Percentiles rank a stretch among this genome's conserved stretches.
Conservation (phyloP, 1,140 invertebrate species). For the Drosophila orena region DNA sequence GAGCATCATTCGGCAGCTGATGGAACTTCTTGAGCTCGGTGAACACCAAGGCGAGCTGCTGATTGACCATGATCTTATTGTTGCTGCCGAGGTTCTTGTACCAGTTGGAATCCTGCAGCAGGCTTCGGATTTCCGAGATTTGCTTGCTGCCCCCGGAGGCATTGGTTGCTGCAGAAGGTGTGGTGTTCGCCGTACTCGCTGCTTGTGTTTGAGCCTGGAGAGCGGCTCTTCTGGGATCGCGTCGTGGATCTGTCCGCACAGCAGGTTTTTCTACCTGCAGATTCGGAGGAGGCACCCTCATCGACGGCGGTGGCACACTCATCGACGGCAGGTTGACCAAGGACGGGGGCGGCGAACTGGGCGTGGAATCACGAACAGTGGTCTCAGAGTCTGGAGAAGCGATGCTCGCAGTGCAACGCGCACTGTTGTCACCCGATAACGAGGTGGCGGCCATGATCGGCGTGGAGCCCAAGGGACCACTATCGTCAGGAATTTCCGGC, state of each 20-base stretch:
- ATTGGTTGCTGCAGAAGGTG: constrained; percentile 6
- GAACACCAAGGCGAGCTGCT: constrained; percentile 87
- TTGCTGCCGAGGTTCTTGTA: constrained; percentile 89
- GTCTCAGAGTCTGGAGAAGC: constrained; percentile 54
- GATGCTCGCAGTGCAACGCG: constrained; percentile 31
- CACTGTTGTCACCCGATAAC: neutral
- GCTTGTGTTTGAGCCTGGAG: constrained; percentile 18
- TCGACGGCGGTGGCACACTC: constrained; percentile 52
- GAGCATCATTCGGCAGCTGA: constrained; percentile 85
- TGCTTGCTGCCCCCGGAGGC: constrained; percentile 52
- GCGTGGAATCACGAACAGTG: constrained; percentile 31
- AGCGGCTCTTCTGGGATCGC: constrained; percentile 65
- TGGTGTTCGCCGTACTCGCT: neutral
- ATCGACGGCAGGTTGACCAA: constrained; percentile 34
- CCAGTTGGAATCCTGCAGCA: constrained; percentile 88
- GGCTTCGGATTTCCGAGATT: constrained; percentile 86
- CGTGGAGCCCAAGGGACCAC: neutral
- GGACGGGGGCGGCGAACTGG: constrained; percentile 54
- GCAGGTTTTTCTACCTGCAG: neutral
- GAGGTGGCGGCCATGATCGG: neutral
- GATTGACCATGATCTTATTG: constrained; percentile 89
- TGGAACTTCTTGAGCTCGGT: constrained; percentile 87
- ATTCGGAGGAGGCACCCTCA: constrained; percentile 19
- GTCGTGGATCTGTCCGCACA: constrained; percentile 52
- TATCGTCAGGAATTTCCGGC: constrained; percentile 45